Evolutionary conservation across 2,113 vertebrate genomes (phyloP).

Genomic region (Herpetotheres cachinnans): DNA sequence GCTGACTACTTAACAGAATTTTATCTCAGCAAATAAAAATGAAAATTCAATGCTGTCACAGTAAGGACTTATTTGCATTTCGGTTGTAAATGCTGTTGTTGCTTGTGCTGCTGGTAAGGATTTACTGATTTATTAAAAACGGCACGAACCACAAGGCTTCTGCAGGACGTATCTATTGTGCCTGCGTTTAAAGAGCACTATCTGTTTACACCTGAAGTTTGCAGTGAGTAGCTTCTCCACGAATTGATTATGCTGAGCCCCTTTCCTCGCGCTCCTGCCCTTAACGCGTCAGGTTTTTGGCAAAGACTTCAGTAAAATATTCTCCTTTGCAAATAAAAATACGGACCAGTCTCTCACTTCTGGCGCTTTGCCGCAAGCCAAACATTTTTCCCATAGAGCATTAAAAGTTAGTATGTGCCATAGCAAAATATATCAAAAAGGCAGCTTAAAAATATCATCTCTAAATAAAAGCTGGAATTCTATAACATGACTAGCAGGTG

Average conservation of each 20-base stretch:
- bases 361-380: not conserved
- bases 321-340: not conserved
- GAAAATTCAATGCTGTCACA: not conserved
- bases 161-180: not conserved
- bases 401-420: not conserved
- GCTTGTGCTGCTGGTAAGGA: not conserved
- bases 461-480: not conserved
- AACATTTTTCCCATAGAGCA: not conserved
- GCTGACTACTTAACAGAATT: not conserved
- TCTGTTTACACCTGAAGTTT: not conserved
- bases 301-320: not conserved
- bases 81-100: not conserved
- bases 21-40: not conserved
- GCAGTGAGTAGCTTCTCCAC: not conserved
- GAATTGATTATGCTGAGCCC: not conserved
- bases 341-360: not conserved
- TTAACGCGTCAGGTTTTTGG: not conserved
- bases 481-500: fast-evolving
- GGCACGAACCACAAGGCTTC: not conserved
- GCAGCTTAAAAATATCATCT: not conserved
- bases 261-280: not conserved
- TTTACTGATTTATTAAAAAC: not conserved
- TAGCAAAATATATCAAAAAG: not conserved
- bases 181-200: not conserved
- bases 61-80: not conserved